phyloP scores from a whole-genome alignment of 1,140 invertebrate genomes.

The Pinna nobilis region DNA sequence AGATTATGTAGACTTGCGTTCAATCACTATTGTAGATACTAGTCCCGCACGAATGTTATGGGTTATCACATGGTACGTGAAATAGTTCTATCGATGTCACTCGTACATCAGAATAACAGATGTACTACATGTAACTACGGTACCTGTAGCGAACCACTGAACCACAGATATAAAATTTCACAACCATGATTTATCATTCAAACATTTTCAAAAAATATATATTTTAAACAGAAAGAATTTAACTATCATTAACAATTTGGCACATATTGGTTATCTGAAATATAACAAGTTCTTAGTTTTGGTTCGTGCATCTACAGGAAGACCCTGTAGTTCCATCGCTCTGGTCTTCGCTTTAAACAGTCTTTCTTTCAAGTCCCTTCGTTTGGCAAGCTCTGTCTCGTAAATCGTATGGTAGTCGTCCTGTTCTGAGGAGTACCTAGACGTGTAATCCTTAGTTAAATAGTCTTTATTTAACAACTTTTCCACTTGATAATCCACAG shows the following conservation, averaged over 20 bases:
- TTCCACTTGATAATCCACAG: constrained; percentile 31
- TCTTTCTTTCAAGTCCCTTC: constrained; percentile 61
- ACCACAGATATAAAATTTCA: not conserved
- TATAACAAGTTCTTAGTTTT: constrained; percentile 56
- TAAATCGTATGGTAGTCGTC: constrained; percentile 51
- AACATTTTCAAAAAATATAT: not conserved
- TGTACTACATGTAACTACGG: not conserved
- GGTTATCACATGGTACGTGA: too few relatives aligned
- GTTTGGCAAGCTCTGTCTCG: constrained; percentile 52
- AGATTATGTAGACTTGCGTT: too few relatives aligned
- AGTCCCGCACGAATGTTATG: too few relatives aligned
- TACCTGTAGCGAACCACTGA: not conserved
- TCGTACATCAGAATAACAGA: not conserved
- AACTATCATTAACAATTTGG: not conserved
- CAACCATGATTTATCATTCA: not conserved
- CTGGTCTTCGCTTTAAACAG: constrained; percentile 60
- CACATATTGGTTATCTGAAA: constrained; percentile 51
- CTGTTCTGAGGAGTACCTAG: constrained; percentile 40
- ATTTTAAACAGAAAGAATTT: not conserved
- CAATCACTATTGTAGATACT: too few relatives aligned
- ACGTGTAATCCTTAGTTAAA: constrained; percentile 42
- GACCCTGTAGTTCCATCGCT: constrained; percentile 50
- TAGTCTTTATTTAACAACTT: constrained; percentile 36
- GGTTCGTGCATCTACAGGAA: constrained; percentile 43
- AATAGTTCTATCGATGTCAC: too few relatives aligned